Conservation (phyloP, 2,888 invertebrate species). For the Eupithecia dodoneata region DNA sequence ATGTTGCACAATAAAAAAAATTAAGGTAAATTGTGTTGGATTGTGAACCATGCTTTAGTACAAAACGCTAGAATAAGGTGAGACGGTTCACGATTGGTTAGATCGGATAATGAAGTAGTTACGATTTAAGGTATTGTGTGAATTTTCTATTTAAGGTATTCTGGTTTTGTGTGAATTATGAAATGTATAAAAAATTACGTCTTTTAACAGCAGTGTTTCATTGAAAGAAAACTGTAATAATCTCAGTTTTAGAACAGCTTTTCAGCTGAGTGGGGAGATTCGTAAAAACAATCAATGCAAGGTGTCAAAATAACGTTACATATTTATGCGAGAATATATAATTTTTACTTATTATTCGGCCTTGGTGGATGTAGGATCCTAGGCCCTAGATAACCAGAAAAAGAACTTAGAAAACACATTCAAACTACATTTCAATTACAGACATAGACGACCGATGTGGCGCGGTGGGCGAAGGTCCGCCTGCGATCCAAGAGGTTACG, state of each 20-base stretch:
- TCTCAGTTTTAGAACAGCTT: not conserved
- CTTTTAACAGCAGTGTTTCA: not conserved
- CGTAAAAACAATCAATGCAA: not conserved
- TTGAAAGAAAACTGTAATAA: not conserved
- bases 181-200: not conserved
- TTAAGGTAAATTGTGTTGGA: slow-evolving; percentile 25
- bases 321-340: not conserved
- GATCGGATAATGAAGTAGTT: slow-evolving; percentile 18
- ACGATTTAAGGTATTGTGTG: slow-evolving; percentile 11
- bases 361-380: not conserved
- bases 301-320: not conserved
- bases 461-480: too few relatives aligned
- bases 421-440: too few relatives aligned
- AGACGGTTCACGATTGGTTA: slow-evolving; percentile 44
- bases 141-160: not conserved
- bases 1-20: not conserved
- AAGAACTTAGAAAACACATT: too few relatives aligned
- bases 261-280: not conserved
- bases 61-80: slow-evolving; percentile 53
- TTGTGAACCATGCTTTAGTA: slow-evolving; percentile 60
- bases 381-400: too few relatives aligned
- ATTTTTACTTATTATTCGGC: not conserved
- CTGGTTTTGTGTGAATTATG: not conserved
- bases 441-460: too few relatives aligned
- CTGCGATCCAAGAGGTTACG: too few relatives aligned